These are phyloP conservation scores for Agrotis clavis DNA, from an alignment of 2,888 invertebrate species.

Conservation along the genomic window DNA sequence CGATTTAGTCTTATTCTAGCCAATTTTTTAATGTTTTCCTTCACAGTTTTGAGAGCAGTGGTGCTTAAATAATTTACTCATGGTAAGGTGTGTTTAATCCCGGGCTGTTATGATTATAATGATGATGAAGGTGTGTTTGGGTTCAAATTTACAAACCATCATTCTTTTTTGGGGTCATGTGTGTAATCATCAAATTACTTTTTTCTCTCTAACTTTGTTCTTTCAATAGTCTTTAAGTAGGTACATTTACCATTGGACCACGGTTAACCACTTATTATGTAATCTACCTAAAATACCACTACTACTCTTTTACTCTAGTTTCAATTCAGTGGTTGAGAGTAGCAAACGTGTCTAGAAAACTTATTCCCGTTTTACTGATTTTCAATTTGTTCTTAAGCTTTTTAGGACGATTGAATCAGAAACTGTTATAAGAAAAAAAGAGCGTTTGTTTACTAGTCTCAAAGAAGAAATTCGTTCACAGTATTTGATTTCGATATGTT, in stretches of 20 bases:
- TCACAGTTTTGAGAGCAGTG: neutral
- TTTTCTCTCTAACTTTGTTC: no score
- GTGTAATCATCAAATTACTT: no score
- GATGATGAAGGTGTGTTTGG: neutral
- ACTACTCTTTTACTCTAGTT: constrained; percentile 40
- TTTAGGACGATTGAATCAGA: constrained; percentile 53
- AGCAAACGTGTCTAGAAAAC: constrained; percentile 58
- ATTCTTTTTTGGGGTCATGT: no score
- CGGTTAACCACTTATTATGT: no score
- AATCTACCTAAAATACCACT: neutral
- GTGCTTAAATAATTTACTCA: neutral
- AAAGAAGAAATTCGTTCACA: constrained; percentile 6
- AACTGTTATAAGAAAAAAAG: constrained; percentile 28
- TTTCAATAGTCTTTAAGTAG: no score
- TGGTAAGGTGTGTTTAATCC: neutral
- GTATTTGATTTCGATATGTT: constrained; percentile 28
- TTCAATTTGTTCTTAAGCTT: constrained; percentile 62
- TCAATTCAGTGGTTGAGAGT: constrained; percentile 53
- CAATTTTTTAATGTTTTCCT: neutral
- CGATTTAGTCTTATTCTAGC: neutral
- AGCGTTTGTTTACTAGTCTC: constrained; percentile 33
- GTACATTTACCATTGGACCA: neutral
- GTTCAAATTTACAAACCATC: neutral
- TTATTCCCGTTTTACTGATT: constrained; percentile 61
- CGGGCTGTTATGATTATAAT: no score